These are phyloP conservation scores for Trissolcus japonicus DNA, from an alignment of 2,888 invertebrate genomes.

Conservation along the genomic window DNA sequence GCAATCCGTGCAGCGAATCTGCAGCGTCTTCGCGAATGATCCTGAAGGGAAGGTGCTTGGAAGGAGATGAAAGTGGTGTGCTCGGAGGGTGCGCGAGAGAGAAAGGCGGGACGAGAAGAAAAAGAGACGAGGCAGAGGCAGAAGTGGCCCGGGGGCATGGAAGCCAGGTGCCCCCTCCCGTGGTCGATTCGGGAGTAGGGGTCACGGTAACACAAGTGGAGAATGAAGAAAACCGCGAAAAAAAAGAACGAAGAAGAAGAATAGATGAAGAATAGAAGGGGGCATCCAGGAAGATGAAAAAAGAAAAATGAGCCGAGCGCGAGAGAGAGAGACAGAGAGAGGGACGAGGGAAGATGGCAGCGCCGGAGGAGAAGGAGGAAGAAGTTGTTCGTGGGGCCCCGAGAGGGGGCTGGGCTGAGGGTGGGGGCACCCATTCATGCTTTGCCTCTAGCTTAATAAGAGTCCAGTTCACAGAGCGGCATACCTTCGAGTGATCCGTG, in stretches of 20 bases:
- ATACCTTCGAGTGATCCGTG: slow-evolving; percentile 71
- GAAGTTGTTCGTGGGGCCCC: slow-evolving; percentile 54
- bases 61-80: slow-evolving; percentile 5
- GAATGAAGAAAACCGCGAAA: slow-evolving; percentile 52
- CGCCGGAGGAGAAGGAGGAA: slow-evolving; percentile 48
- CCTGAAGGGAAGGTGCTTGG: not conserved
- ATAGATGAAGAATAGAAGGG: slow-evolving; percentile 54
- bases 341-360: slow-evolving; percentile 47
- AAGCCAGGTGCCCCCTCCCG: slow-evolving; percentile 39
- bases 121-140: slow-evolving; percentile 12
- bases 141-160: slow-evolving; percentile 25
- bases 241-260: slow-evolving; percentile 51
- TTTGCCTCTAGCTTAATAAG: slow-evolving; percentile 73
- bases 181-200: slow-evolving; percentile 43
- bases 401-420: slow-evolving; percentile 32
- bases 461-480: slow-evolving; percentile 72
- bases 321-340: too few species aligned
- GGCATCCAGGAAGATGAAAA: slow-evolving; percentile 49
- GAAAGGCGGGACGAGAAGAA: not conserved
- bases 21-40: slow-evolving; percentile 1
- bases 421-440: slow-evolving; percentile 75
- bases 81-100: not conserved
- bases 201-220: slow-evolving; percentile 40
- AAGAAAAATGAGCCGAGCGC: slow-evolving; percentile 35
- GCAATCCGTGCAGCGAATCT: slow-evolving; percentile 2